These are phyloP conservation scores for Melanotaenia duboulayi DNA, from an alignment of 2,113 vertebrate genomes.

Conservation along the genomic window DNA sequence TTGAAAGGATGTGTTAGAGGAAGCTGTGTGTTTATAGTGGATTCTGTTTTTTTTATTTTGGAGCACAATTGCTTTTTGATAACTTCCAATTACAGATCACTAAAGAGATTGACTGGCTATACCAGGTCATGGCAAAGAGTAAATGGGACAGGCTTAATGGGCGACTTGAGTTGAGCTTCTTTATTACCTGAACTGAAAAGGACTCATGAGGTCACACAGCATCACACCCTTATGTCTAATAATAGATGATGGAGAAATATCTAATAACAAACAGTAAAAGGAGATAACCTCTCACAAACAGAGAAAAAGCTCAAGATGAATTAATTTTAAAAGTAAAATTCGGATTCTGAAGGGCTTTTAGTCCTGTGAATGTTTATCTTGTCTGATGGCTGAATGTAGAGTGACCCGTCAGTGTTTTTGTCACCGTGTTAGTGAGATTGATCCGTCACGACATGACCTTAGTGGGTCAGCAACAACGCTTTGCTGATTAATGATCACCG, in stretches of 20 bases:
- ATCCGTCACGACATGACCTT: neutral
- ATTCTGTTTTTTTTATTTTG: conserved; percentile 13
- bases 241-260: too few relatives aligned
- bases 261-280: too few relatives aligned
- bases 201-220: neutral
- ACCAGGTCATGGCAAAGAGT: conserved; percentile 11
- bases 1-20: too few relatives aligned
- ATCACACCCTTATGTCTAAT: neutral
- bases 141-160: conserved; percentile 2
- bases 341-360: too few relatives aligned
- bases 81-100: conserved; percentile 24
- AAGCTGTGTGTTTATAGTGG: neutral
- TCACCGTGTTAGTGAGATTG: conserved; percentile 25
- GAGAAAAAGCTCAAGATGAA: too few relatives aligned
- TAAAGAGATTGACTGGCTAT: conserved; percentile 30
- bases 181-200: neutral
- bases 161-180: neutral
- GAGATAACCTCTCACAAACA: too few relatives aligned
- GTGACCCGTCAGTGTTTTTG: neutral
- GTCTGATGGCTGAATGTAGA: neutral
- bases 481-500: neutral
- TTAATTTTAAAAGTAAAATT: too few relatives aligned
- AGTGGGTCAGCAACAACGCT: neutral
- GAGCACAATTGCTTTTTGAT: conserved; percentile 32
- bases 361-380: too few relatives aligned